phyloP scores from a whole-genome alignment of 2,113 vertebrate genomes.

The Carassius gibelio region DNA sequence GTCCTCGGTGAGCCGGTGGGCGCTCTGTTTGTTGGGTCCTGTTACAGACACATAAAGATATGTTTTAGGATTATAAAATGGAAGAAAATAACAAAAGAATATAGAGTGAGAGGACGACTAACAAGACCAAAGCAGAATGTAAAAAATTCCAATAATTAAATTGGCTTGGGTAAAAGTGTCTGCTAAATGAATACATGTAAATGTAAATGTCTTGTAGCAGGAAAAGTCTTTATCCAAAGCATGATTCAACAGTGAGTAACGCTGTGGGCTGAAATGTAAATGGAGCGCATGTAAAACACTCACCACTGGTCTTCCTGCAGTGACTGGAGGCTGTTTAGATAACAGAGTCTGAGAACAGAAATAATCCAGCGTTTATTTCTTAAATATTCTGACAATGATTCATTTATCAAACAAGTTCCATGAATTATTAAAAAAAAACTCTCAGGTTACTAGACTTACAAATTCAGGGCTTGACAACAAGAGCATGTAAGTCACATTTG shows the following conservation, averaged over 20 bases:
- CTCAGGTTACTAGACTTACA: neutral
- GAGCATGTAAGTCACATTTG: neutral
- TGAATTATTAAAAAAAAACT: neutral
- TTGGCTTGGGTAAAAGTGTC: neutral
- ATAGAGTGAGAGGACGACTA: neutral
- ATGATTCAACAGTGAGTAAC: slow-evolving; percentile 1
- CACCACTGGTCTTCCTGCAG: slow-evolving; percentile 93
- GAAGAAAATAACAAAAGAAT: neutral
- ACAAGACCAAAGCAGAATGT: neutral
- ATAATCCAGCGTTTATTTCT: slow-evolving; percentile 28
- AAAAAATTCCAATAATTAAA: neutral
- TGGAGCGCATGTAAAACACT: slow-evolving; percentile 57
- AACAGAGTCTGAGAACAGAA: slow-evolving; percentile 83
- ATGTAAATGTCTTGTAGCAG: neutral
- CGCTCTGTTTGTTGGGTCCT: slow-evolving; percentile 85
- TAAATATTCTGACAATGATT: neutral
- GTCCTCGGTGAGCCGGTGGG: slow-evolving; percentile 86
- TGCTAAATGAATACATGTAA: neutral
- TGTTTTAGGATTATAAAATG: neutral
- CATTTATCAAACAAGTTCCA: neutral
- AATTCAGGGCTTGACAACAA: neutral
- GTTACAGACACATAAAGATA: slow-evolving; percentile 12
- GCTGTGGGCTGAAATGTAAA: slow-evolving; percentile 8
- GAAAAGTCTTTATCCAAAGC: neutral
- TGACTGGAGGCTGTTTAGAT: slow-evolving; percentile 90